phyloP scores from a whole-genome alignment of 1,140 invertebrate species.

The Euwallacea fornicatus region DNA sequence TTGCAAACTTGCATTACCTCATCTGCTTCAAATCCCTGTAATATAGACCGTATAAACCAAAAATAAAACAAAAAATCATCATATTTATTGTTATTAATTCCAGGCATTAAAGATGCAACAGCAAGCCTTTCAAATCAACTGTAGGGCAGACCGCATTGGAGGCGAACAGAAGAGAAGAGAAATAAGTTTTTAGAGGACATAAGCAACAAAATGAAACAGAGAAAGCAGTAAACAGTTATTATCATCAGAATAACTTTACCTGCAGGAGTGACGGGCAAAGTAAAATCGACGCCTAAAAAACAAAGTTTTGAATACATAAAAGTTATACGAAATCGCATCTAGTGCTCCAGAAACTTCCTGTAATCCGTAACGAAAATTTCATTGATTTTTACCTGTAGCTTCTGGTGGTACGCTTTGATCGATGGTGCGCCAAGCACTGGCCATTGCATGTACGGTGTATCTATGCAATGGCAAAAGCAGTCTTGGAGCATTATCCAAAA shows the following conservation, averaged over 20 bases:
- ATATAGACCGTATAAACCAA: too few species aligned
- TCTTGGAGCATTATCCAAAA: constrained; percentile 73
- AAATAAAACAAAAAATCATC: too few species aligned
- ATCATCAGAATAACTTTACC: constrained; percentile 12
- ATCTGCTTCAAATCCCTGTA: too few species aligned
- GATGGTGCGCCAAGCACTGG: constrained; percentile 72
- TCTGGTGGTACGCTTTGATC: constrained; percentile 57
- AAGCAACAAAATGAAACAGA: neutral
- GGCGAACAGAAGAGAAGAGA: neutral
- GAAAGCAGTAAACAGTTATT: neutral
- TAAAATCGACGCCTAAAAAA: constrained; percentile 14
- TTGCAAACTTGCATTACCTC: too few species aligned
- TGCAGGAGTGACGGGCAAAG: constrained; percentile 2
- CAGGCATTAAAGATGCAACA: too few species aligned
- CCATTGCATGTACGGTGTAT: constrained; percentile 71
- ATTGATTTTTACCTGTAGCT: constrained; percentile 53
- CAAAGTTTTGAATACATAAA: neutral
- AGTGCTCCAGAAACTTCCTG: neutral
- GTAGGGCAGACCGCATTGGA: neutral
- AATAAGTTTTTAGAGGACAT: neutral
- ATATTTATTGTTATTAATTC: too few species aligned
- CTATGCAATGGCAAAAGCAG: constrained; percentile 77
- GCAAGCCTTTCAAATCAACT: too few species aligned
- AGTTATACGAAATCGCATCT: too few species aligned
- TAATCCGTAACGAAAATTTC: neutral